Conservation (phyloP, 2,888 invertebrate genomes). For the Polydesmus complanatus region DNA sequence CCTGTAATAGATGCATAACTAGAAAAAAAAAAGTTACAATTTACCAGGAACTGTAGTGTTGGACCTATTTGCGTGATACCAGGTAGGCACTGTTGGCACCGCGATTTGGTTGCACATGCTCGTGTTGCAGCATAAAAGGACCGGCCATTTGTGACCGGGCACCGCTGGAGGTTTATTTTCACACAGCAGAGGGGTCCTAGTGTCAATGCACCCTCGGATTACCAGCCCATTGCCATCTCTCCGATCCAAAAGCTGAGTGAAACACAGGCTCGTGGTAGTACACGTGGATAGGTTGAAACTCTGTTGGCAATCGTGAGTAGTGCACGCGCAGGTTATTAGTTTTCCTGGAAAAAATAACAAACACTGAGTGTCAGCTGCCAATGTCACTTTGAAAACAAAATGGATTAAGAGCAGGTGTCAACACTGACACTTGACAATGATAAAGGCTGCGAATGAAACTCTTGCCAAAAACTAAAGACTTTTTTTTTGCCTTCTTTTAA, state of each 20-base stretch:
- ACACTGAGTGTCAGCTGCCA: too few relatives aligned
- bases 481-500: too few relatives aligned
- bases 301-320: conserved; percentile 29
- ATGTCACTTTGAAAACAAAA: too few relatives aligned
- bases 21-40: too few relatives aligned
- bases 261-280: conserved; percentile 31
- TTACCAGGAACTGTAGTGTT: not conserved
- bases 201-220: conserved; percentile 31
- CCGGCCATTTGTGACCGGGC: conserved; percentile 29
- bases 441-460: too few relatives aligned
- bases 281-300: conserved; percentile 25
- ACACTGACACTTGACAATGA: too few relatives aligned
- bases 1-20: too few relatives aligned
- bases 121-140: conserved; percentile 31
- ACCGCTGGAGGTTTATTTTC: conserved; percentile 32
- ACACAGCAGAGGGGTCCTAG: conserved; percentile 32
- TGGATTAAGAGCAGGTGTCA: too few relatives aligned
- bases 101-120: conserved; percentile 30
- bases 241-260: conserved; percentile 31
- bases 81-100: conserved; percentile 25
- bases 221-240: conserved; percentile 24
- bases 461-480: too few relatives aligned
- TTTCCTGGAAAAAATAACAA: conserved; percentile 16
- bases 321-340: conserved; percentile 29
- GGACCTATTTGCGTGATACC: not conserved